These are phyloP conservation scores for Psix sp. DNA, from an alignment of 1,140 invertebrate species.

Conservation along the genomic window DNA sequence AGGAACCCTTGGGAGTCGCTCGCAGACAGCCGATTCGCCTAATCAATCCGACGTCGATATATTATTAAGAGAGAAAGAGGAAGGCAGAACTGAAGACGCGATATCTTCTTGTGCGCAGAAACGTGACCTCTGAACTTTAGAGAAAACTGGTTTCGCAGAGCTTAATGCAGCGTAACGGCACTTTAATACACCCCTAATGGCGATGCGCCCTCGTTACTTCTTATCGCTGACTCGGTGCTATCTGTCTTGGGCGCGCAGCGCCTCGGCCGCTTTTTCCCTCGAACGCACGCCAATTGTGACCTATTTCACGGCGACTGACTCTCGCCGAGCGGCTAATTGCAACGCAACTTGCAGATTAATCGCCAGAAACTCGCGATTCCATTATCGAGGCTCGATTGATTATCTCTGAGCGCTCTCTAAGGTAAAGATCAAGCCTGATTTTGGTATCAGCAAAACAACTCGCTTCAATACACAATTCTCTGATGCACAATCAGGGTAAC, in stretches of 20 bases:
- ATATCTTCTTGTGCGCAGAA: slow-evolving; percentile 24
- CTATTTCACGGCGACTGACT: slow-evolving; percentile 56
- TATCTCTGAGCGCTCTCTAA: no score
- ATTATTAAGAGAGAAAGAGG: no score
- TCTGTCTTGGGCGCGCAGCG: slow-evolving; percentile 24
- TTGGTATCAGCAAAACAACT: no score
- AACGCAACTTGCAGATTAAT: slow-evolving; percentile 40
- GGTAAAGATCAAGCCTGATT: no score
- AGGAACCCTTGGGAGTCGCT: slow-evolving; percentile 35
- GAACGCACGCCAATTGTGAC: slow-evolving; percentile 52
- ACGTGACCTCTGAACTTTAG: slow-evolving; percentile 28
- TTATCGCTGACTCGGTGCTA: slow-evolving; percentile 42
- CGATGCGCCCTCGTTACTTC: slow-evolving; percentile 41
- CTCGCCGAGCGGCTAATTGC: slow-evolving; percentile 47
- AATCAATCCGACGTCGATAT: no score
- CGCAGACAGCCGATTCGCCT: slow-evolving; percentile 17
- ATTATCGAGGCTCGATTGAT: slow-evolving; percentile 27
- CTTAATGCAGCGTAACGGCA: slow-evolving; percentile 40
- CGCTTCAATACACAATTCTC: no score
- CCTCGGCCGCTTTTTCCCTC: slow-evolving; percentile 31
- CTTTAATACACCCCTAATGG: slow-evolving; percentile 54
- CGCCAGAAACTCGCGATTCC: slow-evolving; percentile 37
- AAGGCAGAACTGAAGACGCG: no score
- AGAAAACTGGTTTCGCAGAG: slow-evolving; percentile 11
- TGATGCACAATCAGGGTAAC: no score